Conservation (phyloP, 2,113 vertebrate genomes). For the Phalacrocorax pelagicus region DNA sequence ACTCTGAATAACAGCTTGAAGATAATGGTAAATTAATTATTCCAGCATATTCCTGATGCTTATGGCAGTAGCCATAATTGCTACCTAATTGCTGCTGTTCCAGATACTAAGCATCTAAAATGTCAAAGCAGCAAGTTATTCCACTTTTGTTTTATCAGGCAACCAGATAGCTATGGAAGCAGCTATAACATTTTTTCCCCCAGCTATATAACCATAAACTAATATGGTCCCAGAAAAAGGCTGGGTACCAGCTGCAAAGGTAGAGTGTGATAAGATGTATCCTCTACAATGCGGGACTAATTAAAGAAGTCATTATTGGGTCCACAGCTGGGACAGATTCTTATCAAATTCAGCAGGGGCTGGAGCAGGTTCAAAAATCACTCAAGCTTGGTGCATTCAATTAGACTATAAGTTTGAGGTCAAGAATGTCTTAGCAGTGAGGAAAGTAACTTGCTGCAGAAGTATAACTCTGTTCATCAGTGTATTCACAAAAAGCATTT, state of each 20-base stretch:
- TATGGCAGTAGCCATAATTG: neutral
- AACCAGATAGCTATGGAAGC: neutral
- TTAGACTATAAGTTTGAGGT: neutral
- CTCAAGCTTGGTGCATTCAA: neutral
- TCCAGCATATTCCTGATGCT: neutral
- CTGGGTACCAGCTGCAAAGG: neutral
- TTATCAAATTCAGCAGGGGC: neutral
- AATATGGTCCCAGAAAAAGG: neutral
- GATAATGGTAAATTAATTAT: neutral
- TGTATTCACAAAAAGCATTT: neutral
- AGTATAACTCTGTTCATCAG: neutral
- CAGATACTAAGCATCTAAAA: neutral
- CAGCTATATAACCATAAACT: neutral
- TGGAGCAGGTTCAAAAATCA: neutral
- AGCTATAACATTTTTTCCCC: neutral
- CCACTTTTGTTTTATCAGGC: neutral
- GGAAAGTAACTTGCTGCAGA: neutral
- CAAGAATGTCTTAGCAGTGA: neutral
- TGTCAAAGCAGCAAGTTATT: neutral
- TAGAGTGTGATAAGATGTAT: neutral
- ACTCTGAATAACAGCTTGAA: neutral
- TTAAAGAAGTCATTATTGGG: neutral
- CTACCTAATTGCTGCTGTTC: neutral
- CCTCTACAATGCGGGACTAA: neutral
- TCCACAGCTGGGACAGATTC: neutral